Percentiles rank a stretch among this genome's conserved stretches.
phyloP scores from a whole-genome alignment of 2,797 vertebrate genomes.

The Enteromius fasciolatus region DNA sequence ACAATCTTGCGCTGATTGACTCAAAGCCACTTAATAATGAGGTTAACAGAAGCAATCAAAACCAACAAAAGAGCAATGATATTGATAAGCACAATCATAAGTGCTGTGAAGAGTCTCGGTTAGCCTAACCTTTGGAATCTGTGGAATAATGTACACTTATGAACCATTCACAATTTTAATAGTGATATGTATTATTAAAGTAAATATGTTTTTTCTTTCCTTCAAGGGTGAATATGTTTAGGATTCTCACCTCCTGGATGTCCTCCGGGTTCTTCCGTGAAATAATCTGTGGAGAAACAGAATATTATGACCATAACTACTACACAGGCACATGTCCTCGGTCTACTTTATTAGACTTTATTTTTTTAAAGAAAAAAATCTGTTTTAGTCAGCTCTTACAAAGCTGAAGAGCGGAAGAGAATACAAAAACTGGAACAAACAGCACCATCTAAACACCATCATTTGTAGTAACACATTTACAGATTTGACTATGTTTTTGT shows the following conservation, averaged over 20 bases:
- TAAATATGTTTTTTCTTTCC: too few relatives aligned
- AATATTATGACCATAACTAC: neutral
- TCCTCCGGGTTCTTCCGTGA: slow-evolving; percentile 95
- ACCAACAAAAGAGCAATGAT: neutral
- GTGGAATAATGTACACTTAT: neutral
- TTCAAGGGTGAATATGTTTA: neutral
- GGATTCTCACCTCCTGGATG: slow-evolving; percentile 91
- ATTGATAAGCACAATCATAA: neutral
- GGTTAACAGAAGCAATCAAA: neutral
- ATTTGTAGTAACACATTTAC: too few relatives aligned
- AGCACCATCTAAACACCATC: neutral
- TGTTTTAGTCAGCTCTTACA: slow-evolving; percentile 3
- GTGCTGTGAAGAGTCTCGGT: neutral
- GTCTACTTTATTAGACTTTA: neutral
- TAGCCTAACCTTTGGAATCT: neutral
- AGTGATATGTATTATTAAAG: neutral
- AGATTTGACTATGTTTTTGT: neutral
- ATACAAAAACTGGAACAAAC: neutral
- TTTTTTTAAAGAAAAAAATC: too few relatives aligned
- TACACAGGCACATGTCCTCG: neutral
- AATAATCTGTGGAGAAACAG: slow-evolving; percentile 82
- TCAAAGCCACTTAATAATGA: neutral
- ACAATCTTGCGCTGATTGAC: too few relatives aligned
- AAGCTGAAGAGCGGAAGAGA: too few relatives aligned
- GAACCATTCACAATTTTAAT: neutral